A percentile compares a stretch with the other conserved stretches of the same genome.
phyloP scores from a whole-genome alignment of 2,113 vertebrate genomes.

The Leuciscus idus region DNA sequence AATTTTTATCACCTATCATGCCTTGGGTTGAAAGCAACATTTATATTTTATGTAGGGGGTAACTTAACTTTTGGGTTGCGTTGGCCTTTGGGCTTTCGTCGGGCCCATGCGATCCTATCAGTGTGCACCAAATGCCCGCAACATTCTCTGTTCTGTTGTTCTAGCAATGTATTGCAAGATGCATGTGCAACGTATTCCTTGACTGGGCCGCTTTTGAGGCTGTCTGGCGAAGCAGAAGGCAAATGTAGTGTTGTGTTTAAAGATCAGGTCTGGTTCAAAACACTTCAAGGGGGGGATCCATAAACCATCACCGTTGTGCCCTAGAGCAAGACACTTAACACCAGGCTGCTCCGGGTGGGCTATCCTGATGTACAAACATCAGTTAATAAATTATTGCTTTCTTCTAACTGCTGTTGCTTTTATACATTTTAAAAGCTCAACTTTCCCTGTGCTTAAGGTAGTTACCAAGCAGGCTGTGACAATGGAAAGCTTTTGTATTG shows the following conservation, averaged over 20 bases:
- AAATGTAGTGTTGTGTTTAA: constrained; percentile 61
- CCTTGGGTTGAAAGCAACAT: constrained; percentile 37
- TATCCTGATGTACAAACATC: constrained; percentile 4
- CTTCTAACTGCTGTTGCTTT: constrained; percentile 69
- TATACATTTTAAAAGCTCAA: constrained; percentile 67
- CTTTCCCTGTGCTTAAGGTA: constrained; percentile 65
- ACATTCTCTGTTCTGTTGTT: constrained; percentile 5
- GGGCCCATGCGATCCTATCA: background rate
- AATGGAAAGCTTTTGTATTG: background rate
- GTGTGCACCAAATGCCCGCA: background rate
- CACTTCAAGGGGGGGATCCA: background rate
- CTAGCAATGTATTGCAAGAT: constrained; percentile 11
- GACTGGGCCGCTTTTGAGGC: constrained; percentile 14
- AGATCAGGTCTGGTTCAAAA: constrained; percentile 30
- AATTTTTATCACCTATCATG: constrained; percentile 48
- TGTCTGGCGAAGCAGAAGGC: constrained; percentile 53
- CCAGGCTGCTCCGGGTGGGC: background rate
- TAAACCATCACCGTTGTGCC: background rate
- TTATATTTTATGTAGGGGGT: constrained; percentile 34
- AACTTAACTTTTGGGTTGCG: constrained; percentile 15
- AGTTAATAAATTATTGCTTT: constrained; percentile 49
- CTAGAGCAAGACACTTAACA: background rate
- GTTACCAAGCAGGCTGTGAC: background rate
- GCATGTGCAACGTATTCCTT: constrained; percentile 32
- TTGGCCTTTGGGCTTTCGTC: background rate